Evolutionary conservation across 2,888 invertebrate genomes (phyloP), one percentile per base, ranked within the genome.

Genomic region (Ophonus ardosiacus): DNA sequence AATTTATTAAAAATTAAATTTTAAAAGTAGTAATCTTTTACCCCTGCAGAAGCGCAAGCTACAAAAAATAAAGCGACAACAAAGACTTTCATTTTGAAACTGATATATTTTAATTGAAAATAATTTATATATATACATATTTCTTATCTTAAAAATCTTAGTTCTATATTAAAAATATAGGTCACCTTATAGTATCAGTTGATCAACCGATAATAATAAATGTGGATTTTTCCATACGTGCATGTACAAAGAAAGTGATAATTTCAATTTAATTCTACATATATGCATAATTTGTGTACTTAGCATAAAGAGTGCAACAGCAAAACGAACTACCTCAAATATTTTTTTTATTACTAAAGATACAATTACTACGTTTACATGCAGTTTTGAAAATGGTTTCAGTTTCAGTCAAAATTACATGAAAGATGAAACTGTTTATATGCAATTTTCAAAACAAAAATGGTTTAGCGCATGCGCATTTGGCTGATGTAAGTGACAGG

Each of bases 11-110:
- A 51, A 51, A 51, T 10, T 51, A 10, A 51, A 51, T 13, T 13
- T 13, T 51, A 51, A 2, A 10, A 13, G 1, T 51, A 51, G 1
- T 13, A 65, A 31, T 68, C n/a, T 43, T 17, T 10, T 74, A 74
- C 71, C 71, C 40, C 40, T 40, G 71, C 71, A 17, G 78, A 21
- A 21, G 78, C 78, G n/a, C 78, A 78, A 17, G 31, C 78, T 57
- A n/a, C 59, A 8, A 78, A 31, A 57, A 56, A 10, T 57, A 78
- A 17, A 57, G 57, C 59, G 3, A 31, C 57, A 13, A 61, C 17
- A 38, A 79, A 40, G 15, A 79, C 8, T 61, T 79, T 79, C 79
- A 79, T 79, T 79, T 21, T 61, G 31, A 61, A 17, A 56, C 17
- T 38, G 15, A 17, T 8, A 10, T 13, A 17, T 31, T n/a, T n/a